Conservation (phyloP, 2,797 vertebrate genomes). For the Emys orbicularis region DNA sequence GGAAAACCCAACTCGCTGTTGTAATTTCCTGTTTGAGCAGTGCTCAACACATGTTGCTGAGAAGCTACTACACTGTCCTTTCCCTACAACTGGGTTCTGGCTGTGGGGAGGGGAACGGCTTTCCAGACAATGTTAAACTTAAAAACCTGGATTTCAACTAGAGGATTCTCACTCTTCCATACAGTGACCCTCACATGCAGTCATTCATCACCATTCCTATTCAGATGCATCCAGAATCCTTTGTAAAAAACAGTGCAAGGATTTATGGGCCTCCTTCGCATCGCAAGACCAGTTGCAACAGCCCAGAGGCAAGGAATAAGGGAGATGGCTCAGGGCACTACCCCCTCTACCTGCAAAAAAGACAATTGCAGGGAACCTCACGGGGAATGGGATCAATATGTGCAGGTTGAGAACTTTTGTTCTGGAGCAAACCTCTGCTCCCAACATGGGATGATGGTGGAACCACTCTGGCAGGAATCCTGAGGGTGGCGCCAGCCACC, state of each 20-base stretch:
- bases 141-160: not conserved
- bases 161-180: not conserved
- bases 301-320: not conserved
- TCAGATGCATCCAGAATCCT: not conserved
- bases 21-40: not conserved
- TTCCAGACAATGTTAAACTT: not conserved
- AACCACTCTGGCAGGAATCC: not conserved
- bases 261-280: not conserved
- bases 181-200: not conserved
- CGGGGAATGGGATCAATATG: not conserved
- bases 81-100: not conserved
- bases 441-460: not conserved
- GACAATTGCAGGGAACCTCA: not conserved
- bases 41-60: not conserved
- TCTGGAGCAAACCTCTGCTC: not conserved
- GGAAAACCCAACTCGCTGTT: not conserved
- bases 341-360: not conserved
- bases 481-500: not conserved
- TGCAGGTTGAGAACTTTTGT: not conserved
- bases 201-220: not conserved
- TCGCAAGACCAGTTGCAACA: not conserved
- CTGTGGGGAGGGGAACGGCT: not conserved
- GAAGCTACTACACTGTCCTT: not conserved
- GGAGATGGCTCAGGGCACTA: not conserved
- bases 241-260: not conserved